Percentiles rank a stretch among this genome's conserved stretches.
These are phyloP conservation scores for Sebastes paucispinis DNA, from an alignment of 2,797 vertebrate genomes.

Conservation along the genomic window DNA sequence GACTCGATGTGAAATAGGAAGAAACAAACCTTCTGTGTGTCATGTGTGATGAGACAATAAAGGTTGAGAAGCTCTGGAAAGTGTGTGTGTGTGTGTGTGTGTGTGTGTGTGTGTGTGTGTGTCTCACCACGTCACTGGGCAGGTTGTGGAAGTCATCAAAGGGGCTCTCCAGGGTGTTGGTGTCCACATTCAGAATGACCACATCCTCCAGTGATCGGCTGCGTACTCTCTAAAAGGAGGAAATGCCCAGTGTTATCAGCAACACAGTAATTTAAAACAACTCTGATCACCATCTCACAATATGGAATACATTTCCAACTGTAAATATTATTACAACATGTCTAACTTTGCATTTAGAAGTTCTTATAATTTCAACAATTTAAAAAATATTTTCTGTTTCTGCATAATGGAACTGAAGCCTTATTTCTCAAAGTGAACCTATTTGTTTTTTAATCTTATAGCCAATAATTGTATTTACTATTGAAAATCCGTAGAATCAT, in stretches of 20 bases:
- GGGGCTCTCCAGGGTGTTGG: conserved; percentile 94
- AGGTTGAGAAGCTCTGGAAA: conserved; percentile 9
- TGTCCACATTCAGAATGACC: conserved; percentile 96
- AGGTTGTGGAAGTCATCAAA: conserved; percentile 93
- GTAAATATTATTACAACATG: neutral
- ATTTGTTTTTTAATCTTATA: neutral
- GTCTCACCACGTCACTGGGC: conserved; percentile 95
- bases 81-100: conserved; percentile 5
- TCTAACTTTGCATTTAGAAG: neutral
- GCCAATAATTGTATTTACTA: neutral
- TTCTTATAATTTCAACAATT: neutral
- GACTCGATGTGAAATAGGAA: neutral
- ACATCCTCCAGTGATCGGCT: conserved; percentile 94
- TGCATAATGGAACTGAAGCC: neutral
- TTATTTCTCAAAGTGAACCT: neutral
- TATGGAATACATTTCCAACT: neutral
- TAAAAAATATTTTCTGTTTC: neutral
- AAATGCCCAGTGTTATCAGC: neutral
- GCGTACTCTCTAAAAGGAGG: conserved; percentile 85
- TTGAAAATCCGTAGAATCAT: neutral
- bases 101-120: neutral
- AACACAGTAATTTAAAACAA: neutral
- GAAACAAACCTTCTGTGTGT: conserved; percentile 31
- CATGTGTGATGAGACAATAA: conserved; percentile 43
- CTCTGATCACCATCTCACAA: neutral